Evolutionary conservation across 2,113 vertebrate genomes (phyloP).

Genomic region (Myotis lucifugus): DNA sequence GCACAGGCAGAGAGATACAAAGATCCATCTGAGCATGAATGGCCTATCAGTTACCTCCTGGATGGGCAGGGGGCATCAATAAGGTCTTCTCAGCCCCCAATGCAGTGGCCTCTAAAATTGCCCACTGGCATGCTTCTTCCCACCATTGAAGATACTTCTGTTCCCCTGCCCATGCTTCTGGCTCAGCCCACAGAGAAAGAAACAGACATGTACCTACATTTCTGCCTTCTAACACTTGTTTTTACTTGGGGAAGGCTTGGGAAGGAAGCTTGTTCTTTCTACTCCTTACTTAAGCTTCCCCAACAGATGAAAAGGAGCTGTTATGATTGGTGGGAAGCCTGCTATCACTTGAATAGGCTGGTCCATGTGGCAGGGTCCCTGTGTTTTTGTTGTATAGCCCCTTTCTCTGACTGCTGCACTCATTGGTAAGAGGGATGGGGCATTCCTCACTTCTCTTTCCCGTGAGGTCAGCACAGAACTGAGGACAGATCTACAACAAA

Average conservation of each 20-base stretch:
- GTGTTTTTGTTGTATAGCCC: no score
- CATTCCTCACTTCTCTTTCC: neutral
- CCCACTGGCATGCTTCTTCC: neutral
- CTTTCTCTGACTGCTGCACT: neutral
- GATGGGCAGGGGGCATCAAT: no score
- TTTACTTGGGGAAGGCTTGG: neutral
- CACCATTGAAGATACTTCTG: neutral
- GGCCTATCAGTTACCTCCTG: neutral
- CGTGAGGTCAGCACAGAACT: neutral
- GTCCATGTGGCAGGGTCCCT: neutral
- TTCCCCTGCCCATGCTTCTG: neutral
- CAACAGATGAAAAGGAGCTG: neutral
- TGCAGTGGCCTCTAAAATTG: neutral
- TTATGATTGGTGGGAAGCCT: neutral
- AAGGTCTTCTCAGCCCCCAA: neutral
- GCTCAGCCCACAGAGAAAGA: neutral
- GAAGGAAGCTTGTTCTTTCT: neutral
- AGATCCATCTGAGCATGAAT: neutral
- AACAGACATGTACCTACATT: neutral
- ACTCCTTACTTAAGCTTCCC: neutral
- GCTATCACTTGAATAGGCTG: neutral
- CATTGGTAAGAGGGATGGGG: neutral
- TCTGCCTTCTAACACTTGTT: neutral
- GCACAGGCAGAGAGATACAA: neutral
- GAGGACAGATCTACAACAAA: neutral